These are phyloP conservation scores for Entelurus aequoreus DNA, from an alignment of 2,113 vertebrate genomes.

Conservation along the genomic window DNA sequence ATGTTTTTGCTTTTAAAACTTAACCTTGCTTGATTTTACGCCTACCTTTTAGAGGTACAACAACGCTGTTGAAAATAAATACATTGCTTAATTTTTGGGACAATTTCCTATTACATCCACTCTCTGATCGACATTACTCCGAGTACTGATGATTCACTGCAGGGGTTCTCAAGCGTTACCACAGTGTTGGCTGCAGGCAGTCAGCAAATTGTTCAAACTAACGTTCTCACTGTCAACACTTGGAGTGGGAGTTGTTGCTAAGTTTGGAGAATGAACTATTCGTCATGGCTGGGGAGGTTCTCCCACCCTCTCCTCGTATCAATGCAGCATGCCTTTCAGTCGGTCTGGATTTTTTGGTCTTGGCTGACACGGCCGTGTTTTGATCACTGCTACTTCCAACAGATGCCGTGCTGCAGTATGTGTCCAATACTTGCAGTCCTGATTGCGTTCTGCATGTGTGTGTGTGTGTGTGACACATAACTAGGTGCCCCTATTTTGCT, in stretches of 20 bases:
- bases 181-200: constrained; percentile 15
- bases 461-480: constrained; percentile 8
- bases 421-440: constrained; percentile 19
- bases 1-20: too few species aligned
- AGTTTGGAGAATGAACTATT: constrained; percentile 37
- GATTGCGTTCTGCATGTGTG: constrained; percentile 14
- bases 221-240: constrained; percentile 21
- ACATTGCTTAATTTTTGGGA: too few species aligned
- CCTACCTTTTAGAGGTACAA: too few species aligned
- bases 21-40: too few species aligned
- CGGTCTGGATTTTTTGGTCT: constrained; percentile 30
- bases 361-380: constrained; percentile 31
- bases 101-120: constrained; percentile 4
- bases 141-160: constrained; percentile 13
- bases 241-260: constrained; percentile 19
- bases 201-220: constrained; percentile 31
- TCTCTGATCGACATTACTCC: constrained; percentile 1
- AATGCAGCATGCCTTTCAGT: constrained; percentile 19
- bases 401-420: constrained; percentile 24
- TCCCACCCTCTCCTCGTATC: constrained; percentile 27
- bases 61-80: too few species aligned
- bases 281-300: constrained; percentile 18
- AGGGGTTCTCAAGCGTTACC: constrained; percentile 11
- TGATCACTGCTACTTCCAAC: constrained; percentile 32
- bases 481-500: constrained; percentile 16